Percentiles rank a stretch among this genome's conserved stretches.
Evolutionary conservation across 2,888 invertebrate species (phyloP).

Genomic region (Drosophila pseudotakahashii): DNA sequence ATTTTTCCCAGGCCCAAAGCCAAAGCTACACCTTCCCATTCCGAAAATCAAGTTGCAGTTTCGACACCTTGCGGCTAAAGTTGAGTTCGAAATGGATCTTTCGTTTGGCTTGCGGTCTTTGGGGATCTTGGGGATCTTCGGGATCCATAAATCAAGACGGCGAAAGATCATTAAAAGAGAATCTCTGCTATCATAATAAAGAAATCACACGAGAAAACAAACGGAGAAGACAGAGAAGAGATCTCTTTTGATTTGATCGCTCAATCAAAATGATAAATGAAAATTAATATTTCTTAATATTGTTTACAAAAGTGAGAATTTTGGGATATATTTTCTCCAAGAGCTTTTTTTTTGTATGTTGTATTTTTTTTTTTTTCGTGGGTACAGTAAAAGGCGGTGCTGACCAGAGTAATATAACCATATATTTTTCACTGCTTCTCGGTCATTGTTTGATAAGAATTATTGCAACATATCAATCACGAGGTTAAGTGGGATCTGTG

Average conservation of each 20-base stretch:
- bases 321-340: slow-evolving; percentile 30
- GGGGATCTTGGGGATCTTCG: neutral
- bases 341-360: slow-evolving; percentile 10
- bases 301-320: slow-evolving; percentile 84
- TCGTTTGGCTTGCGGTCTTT: slow-evolving; percentile 6
- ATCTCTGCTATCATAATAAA: slow-evolving; percentile 78
- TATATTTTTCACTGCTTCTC: slow-evolving; percentile 56
- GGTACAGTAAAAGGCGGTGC: slow-evolving; percentile 3
- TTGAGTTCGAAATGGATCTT: slow-evolving; percentile 15
- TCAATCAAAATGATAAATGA: slow-evolving; percentile 84
- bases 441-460: slow-evolving; percentile 76
- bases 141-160: slow-evolving; percentile 72
- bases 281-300: slow-evolving; percentile 83
- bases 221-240: slow-evolving; percentile 20
- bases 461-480: slow-evolving; percentile 78
- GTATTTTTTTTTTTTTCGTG: neutral
- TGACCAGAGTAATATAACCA: slow-evolving; percentile 6
- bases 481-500: slow-evolving; percentile 73
- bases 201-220: slow-evolving; percentile 79
- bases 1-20: slow-evolving; percentile 28
- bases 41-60: slow-evolving; percentile 62
- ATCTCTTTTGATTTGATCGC: slow-evolving; percentile 80
- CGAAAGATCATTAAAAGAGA: slow-evolving; percentile 74
- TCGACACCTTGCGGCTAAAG: slow-evolving; percentile 70
- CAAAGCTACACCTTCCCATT: slow-evolving; percentile 7